Percentiles rank a stretch among this genome's conserved stretches.
Evolutionary conservation across 2,113 vertebrate genomes (phyloP).

Genomic region (Motacilla tschutschensis): DNA sequence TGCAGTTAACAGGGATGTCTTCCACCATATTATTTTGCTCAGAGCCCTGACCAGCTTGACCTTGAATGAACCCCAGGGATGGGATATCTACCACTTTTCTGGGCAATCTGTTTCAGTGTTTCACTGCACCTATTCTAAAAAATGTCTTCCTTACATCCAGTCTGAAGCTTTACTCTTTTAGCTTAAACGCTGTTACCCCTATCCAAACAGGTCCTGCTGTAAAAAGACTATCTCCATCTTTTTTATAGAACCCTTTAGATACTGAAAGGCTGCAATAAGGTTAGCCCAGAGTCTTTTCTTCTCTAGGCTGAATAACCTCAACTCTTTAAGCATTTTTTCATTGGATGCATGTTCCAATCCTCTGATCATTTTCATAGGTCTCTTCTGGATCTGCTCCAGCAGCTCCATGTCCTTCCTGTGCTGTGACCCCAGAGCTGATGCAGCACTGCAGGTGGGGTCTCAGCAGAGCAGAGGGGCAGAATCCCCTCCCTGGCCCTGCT

Average conservation of each 20-base stretch:
- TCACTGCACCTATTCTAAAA: not conserved
- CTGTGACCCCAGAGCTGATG: not conserved
- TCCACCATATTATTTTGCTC: not conserved
- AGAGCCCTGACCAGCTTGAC: not conserved
- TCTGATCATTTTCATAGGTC: not conserved
- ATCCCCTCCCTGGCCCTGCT: not conserved
- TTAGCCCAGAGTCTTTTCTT: not conserved
- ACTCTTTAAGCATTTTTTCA: not conserved
- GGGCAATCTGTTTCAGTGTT: not conserved
- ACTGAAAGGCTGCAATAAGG: not conserved
- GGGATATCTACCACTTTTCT: not conserved
- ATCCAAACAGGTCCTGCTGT: not conserved
- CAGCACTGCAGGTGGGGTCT: not conserved
- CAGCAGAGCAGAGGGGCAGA: not conserved
- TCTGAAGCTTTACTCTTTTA: not conserved
- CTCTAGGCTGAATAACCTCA: not conserved
- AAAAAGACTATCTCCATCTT: not conserved
- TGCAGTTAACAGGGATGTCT: not conserved
- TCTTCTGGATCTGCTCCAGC: not conserved
- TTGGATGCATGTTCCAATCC: not conserved
- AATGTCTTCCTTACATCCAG: not conserved
- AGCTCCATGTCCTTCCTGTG: not conserved
- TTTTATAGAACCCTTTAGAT: not conserved
- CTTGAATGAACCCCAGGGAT: not conserved
- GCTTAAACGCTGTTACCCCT: not conserved